Percentiles rank a stretch among this genome's conserved stretches.
phyloP scores from a whole-genome alignment of 2,888 invertebrate species.

The Halictus ligatus region DNA sequence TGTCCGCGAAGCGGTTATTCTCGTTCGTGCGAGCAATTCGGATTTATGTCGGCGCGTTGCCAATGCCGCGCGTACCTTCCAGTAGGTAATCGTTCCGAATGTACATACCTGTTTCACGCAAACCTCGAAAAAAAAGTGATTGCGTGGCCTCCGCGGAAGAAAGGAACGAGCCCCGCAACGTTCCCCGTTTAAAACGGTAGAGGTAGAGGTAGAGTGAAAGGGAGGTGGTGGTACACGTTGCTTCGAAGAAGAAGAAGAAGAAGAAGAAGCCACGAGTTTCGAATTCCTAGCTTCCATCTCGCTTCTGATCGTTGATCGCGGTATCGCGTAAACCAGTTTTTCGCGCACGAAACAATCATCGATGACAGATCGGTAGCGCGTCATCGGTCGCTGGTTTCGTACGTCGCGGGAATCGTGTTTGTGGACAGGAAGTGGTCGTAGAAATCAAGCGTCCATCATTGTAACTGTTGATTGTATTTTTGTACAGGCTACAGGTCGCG shows the following conservation, averaged over 20 bases:
- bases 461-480: not conserved
- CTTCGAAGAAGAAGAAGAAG: conserved; percentile 40
- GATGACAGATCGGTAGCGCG: conserved; percentile 38
- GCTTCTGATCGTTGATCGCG: conserved; percentile 40
- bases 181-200: conserved; percentile 38
- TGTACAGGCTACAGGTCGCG: too few relatives aligned
- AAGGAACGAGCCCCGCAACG: conserved; percentile 48
- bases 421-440: not conserved
- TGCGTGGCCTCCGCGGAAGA: conserved; percentile 57
- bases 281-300: conserved; percentile 64
- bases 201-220: conserved; percentile 13
- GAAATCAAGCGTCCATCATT: not conserved
- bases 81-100: conserved; percentile 57
- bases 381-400: not conserved
- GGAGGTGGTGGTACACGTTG: conserved; percentile 56
- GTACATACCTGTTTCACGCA: conserved; percentile 75
- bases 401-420: not conserved
- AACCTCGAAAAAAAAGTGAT: conserved; percentile 62
- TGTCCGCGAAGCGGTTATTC: conserved; percentile 47
- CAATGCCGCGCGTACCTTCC: conserved; percentile 57
- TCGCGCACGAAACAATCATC: conserved; percentile 29
- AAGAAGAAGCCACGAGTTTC: conserved; percentile 62
- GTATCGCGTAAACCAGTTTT: conserved; percentile 62
- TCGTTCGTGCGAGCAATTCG: conserved; percentile 51
- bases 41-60: conserved; percentile 60